Base-by-base conservation (phyloP, 2,113 vertebrate species). In the Anolis carolinensis region DNA sequence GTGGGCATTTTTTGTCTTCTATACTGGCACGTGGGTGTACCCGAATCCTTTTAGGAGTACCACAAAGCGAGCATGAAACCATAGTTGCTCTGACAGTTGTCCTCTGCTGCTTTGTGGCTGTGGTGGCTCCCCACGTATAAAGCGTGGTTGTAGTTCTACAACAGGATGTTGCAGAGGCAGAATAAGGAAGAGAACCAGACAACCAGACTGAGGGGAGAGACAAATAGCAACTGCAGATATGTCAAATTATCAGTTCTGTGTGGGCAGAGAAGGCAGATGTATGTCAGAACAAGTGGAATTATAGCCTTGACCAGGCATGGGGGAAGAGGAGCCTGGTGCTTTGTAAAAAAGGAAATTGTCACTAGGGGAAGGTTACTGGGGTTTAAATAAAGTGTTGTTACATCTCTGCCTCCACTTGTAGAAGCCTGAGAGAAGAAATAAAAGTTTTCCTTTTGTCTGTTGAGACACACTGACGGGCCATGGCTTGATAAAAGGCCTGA, bases 401-500 rank as follows among this genome's bases (percentile, higher is more conserved):
- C 1, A 39, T 85, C 76, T 62, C 76, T 62, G 67, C 44, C 30
- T 48, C 59, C 20, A 32, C 39, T 68, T 83, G 52, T 3, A 65
- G 36, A 0, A 77, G 68, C 62, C 67, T 71, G 83, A 86, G 82
- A 18, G 84, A 65, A 89, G 77, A 72, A 27, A 83, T 76, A 67
- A 76, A 21, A 81, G 10, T 48, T 79, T 25, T 0, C 8, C 68
- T 0, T 39, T 63, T 75, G n/a, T 36, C 52, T 59, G 44, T 7
- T 39, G 71, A 16, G 25, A 67, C 73, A 55, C 0, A 0, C 68
- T 0, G 2, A 0, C 93, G 79, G 0, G 93, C 82, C 88, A 0
- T 0, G 90, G 84, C 93, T 93, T 92, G 93, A 89, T 65, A 82
- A 67, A 27, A 81, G 14, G n/a, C 1, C 48, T 70, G 34, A 11